Conservation (phyloP, 2,113 vertebrate genomes). For the Aplodontia rufa region DNA sequence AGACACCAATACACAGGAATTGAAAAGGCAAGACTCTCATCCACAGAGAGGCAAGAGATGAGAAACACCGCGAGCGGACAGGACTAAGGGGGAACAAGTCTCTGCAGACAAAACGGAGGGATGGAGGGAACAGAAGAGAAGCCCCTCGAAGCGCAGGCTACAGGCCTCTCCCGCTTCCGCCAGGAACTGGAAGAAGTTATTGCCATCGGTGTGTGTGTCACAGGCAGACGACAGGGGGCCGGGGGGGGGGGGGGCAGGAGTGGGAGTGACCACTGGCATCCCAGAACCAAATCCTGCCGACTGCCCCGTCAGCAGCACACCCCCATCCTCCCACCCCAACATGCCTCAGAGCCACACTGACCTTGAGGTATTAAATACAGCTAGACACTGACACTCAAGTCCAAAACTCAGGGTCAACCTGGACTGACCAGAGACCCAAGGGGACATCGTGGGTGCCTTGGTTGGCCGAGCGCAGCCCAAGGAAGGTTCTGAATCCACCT, state of each 20-base stretch:
- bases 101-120: slow-evolving; percentile 17
- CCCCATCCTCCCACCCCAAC: slow-evolving; percentile 32
- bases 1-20: slow-evolving; percentile 57
- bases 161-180: slow-evolving; percentile 70
- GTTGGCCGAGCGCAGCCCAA: not conserved
- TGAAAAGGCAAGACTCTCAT: slow-evolving; percentile 77
- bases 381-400: slow-evolving; percentile 70
- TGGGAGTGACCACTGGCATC: not conserved
- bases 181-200: slow-evolving; percentile 85
- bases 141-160: not conserved
- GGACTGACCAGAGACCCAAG: not conserved
- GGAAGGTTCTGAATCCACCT: not conserved
- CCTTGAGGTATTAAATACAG: slow-evolving; percentile 86
- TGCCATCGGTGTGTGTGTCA: slow-evolving; percentile 85
- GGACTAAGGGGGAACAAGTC: slow-evolving; percentile 39
- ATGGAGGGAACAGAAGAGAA: not conserved
- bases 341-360: slow-evolving; percentile 78
- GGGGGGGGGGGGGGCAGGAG: slow-evolving; percentile 72
- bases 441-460: not conserved
- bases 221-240: slow-evolving; percentile 82
- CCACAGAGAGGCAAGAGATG: slow-evolving; percentile 55
- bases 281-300: slow-evolving; percentile 75
- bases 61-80: slow-evolving; percentile 8
- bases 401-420: slow-evolving; percentile 49
- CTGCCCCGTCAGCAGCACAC: slow-evolving; percentile 64